Evolutionary conservation across 1,140 invertebrate genomes (phyloP), one percentile per base, ranked within the genome.

Genomic region (Dreissena polymorpha): DNA sequence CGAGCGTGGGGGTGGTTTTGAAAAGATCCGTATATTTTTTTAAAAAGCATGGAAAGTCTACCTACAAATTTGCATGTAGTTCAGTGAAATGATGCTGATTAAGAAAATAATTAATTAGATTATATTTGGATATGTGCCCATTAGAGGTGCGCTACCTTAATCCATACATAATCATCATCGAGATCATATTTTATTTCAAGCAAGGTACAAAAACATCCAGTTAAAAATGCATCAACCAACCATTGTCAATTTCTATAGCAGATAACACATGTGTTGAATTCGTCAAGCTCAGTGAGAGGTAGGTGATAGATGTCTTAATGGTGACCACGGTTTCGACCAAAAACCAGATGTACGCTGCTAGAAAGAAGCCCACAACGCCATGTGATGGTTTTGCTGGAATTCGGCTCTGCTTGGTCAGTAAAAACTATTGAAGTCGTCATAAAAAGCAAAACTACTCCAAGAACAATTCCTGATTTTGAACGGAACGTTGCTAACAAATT

Each of bases 271-370:
- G 87, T 27, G 85, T 79, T 7, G 83, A 86, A 57, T 88, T 86
- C 55, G 87, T 57, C 65, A 78, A 81, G 55, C 81, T 83, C 64
- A 89, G 68, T 8, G 86, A 85, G 23, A 89, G 64, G 81, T 92
- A 92, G 0, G 85, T 87, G 85, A 92, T 88, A 0, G 91, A 92
- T 16, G 91, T 88, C 0, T 90, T 90, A 69, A 92, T 85, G 0
- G 87, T 76, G 64, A 93, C 90, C 0, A 85, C 72, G 68, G 89
- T 87, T 10, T 92, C 92, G 7, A 93, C 87, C 12, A 90, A 87
- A 74, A 93, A 92, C 91, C 92, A 93, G 53, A 90, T 82, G n/a
- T 92, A 78, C 0, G 90, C 91, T 3, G 91, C 91, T 12, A 89
- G 68, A 57, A 93, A 87, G 76, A 92, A 93, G 25, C 91, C 92